Conservation (phyloP, 23 tunicate species). For the Oikopleura vanhoeffeni region DNA sequence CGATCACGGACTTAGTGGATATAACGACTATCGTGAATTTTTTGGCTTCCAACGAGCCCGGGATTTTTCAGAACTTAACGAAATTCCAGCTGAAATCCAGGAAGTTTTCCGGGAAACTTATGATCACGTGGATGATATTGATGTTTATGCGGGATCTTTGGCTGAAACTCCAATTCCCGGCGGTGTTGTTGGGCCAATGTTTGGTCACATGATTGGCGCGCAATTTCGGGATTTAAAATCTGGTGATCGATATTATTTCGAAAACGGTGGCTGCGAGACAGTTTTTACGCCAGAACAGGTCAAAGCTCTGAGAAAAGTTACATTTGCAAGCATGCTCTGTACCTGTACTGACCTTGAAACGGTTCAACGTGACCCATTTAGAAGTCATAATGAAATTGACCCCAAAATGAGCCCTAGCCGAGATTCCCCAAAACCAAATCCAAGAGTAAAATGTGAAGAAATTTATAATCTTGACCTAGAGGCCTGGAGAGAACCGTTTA, state of each 20-base stretch:
- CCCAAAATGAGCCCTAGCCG: neutral
- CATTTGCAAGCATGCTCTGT: constrained; percentile 32
- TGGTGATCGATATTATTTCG: constrained; percentile 69
- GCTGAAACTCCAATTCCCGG: constrained; percentile 33
- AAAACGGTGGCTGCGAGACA: constrained; percentile 52
- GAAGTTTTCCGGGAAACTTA: constrained; percentile 19
- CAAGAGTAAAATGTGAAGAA: constrained; percentile 22
- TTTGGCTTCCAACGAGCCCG: constrained; percentile 37
- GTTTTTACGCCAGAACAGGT: constrained; percentile 52
- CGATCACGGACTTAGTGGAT: constrained; percentile 76
- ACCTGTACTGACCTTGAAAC: constrained; percentile 25
- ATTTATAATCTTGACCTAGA: constrained; percentile 24
- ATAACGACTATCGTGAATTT: constrained; percentile 41
- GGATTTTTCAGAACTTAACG: constrained; percentile 27
- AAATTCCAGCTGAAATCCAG: constrained; percentile 22
- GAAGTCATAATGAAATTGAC: constrained; percentile 4
- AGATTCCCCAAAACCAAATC: constrained; percentile 19
- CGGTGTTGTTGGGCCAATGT: constrained; percentile 62
- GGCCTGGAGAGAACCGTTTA: constrained; percentile 32
- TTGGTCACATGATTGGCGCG: constrained; percentile 46
- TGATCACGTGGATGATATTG: constrained; percentile 49
- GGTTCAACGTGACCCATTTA: constrained; percentile 43
- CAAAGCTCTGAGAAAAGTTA: constrained; percentile 21
- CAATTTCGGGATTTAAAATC: constrained; percentile 52
- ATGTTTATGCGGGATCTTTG: constrained; percentile 50